Percentiles rank a stretch among this genome's conserved stretches.
These are phyloP conservation scores for Clarias magur DNA, from an alignment of 2,113 vertebrate species.

Conservation along the genomic window DNA sequence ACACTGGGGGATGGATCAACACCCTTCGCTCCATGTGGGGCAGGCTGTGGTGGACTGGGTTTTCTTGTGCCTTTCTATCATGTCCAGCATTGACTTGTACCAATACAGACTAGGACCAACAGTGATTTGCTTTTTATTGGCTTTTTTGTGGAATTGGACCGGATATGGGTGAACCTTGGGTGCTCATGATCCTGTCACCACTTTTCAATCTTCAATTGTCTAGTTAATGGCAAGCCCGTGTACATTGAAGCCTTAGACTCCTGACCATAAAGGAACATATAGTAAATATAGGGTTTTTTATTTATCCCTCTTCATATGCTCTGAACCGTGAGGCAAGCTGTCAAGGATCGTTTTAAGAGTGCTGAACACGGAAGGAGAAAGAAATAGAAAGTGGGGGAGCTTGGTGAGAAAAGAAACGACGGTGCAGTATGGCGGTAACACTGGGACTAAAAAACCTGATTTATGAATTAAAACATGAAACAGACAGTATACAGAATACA, in stretches of 20 bases:
- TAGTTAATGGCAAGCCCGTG: background rate
- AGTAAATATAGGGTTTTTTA: background rate
- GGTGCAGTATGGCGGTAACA: background rate
- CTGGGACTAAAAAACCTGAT: background rate
- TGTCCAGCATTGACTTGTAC: no score
- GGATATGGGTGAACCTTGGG: no score
- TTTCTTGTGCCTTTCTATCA: no score
- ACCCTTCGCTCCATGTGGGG: no score
- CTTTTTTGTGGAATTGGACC: no score
- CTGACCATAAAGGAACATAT: background rate
- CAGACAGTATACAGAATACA: background rate
- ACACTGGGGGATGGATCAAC: no score
- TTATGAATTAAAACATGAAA: background rate
- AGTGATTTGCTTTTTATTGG: no score
- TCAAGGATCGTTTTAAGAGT: background rate
- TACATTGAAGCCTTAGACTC: background rate
- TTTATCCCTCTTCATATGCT: background rate
- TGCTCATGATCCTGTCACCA: no score
- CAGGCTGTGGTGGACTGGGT: no score
- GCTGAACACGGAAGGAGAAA: background rate
- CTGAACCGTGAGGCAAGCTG: background rate
- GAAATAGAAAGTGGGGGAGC: background rate
- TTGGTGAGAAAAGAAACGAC: background rate
- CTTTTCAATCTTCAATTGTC: background rate
- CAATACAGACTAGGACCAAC: no score